Evolutionary conservation across 1,140 invertebrate species (phyloP), one percentile per base, ranked within the genome.

Genomic region (Neodiprion lecontei): DNA sequence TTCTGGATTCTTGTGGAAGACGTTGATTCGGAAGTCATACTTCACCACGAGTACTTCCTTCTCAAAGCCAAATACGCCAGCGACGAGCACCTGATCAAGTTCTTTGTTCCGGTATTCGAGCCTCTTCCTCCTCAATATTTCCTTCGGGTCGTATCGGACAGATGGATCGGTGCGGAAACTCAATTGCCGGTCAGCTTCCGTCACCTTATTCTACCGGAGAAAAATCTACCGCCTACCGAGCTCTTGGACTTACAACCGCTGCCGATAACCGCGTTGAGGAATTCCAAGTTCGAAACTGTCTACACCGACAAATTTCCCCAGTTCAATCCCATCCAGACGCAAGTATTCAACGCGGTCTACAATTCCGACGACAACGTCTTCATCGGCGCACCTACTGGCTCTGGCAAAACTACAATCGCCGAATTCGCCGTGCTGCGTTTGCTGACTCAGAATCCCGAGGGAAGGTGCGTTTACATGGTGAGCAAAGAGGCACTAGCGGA

Each of bases 1-100:
- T 99, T 99, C 89, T 99, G 98, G 98, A 98, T 99, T 79, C 89
- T 99, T 10, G 97, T 99, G 0, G 98, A 99, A 87, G 98, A 99
- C 87, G 98, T 99, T 1, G 98, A 99, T 89, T 96, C 96, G 1
- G 98, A 99, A 83, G 93, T 95, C 2, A 92, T 99, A 80, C 90
- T 99, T 1, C 99, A 99, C 88, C 96, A 99, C 85, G 98, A 99
- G 88, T 99, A 95, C 86, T 99, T 99, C 86, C 90, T 99, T 12
- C 89, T 99, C 0, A 99, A 99, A 89, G 91, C 96, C 73, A 98
- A 98, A 86, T 99, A 98, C 88, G 92, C 94, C 61, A 90, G 92
- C 76, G 98, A 99, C 85, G 98, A 99, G 82, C 98, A 99, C 86
- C 89, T 97, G 66, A 93, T 99, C 0, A 99, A 99, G 86, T 99